Percentiles rank a stretch among this genome's conserved stretches.
phyloP scores from a whole-genome alignment of 2,888 invertebrate genomes.

The Dasysyrphus albostriatus region DNA sequence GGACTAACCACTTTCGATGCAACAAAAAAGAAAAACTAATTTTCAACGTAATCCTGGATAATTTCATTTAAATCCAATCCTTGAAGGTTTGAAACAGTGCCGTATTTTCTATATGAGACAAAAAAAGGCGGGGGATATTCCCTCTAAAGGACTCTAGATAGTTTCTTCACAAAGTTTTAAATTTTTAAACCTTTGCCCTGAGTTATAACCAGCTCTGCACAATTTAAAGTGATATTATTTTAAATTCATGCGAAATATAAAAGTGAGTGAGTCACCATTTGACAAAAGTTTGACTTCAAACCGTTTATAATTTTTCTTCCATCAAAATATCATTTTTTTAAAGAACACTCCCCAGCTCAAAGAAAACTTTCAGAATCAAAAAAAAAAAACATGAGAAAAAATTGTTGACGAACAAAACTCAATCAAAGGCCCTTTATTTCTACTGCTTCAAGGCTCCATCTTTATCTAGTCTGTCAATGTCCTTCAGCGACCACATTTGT shows the following conservation, averaged over 20 bases:
- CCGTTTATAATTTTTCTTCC: no score
- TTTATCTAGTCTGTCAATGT: background rate
- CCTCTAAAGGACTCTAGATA: no score
- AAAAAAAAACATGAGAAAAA: background rate
- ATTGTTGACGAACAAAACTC: no score
- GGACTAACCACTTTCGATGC: constrained; percentile 39
- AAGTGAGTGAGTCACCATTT: background rate
- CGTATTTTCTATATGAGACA: background rate
- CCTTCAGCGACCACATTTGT: background rate
- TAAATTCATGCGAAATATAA: no score
- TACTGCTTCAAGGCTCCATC: background rate
- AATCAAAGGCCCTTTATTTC: background rate
- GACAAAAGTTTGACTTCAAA: no score
- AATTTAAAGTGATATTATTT: no score
- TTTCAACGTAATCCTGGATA: constrained; percentile 78
- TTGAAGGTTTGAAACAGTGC: background rate
- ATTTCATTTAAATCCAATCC: constrained; percentile 78
- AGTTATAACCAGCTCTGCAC: no score
- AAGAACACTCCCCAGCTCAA: background rate
- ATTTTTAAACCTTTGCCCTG: no score
- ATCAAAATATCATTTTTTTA: background rate
- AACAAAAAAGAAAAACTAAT: constrained; percentile 74
- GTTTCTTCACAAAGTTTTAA: no score
- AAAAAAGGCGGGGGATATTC: background rate
- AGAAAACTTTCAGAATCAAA: background rate